Base-by-base conservation (phyloP, 2,113 vertebrate species). In the Orcinus orca region DNA sequence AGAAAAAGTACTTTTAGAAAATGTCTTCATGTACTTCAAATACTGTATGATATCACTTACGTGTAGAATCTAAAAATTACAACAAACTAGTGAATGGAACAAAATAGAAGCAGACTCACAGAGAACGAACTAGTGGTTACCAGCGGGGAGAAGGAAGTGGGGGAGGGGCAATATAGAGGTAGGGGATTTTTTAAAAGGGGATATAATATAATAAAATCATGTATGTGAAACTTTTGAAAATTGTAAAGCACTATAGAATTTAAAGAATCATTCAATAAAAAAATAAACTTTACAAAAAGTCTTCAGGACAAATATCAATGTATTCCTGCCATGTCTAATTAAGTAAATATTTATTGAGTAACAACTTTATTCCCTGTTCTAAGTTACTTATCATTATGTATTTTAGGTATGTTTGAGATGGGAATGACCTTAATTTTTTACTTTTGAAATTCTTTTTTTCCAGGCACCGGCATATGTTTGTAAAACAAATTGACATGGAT, bases 401-500 rank as follows among this genome's bases (percentile, higher is more conserved):
- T 70, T 94, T 97, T 60, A 86, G 60, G 33, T 92, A 14, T 93
- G 80, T 76, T 14, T 33, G 36, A 96, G 18, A n/a, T 92, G 63
- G 76, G n/a, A 80, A 47, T 87, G 36, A 76, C 20, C 70, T 88
- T 86, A 58, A 86, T 31, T 93, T 95, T 77, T 98, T 36, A 71
- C 65, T 96, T 94, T 55, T 96, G 82, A 74, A 96, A 96, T 85
- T 68, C 63, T 97, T 97, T 95, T 93, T 68, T 98, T 98, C 29
- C 97, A 99, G 99, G 98, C 99, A 99, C 97, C 99, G 99, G 86
- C 99, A 99, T 92, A 99, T 99, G 97, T 99, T 99, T 87, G 99
- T 99, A 97, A 99, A 99, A 96, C 98, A 99, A 97, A 99, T 99
- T 96, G 99, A 99, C 98, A 99, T 99, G 97, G 99, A 99, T 97